Percentiles rank a stretch among this genome's conserved stretches.
Conservation (phyloP, 2,797 vertebrate species). For the Falco rusticolus region DNA sequence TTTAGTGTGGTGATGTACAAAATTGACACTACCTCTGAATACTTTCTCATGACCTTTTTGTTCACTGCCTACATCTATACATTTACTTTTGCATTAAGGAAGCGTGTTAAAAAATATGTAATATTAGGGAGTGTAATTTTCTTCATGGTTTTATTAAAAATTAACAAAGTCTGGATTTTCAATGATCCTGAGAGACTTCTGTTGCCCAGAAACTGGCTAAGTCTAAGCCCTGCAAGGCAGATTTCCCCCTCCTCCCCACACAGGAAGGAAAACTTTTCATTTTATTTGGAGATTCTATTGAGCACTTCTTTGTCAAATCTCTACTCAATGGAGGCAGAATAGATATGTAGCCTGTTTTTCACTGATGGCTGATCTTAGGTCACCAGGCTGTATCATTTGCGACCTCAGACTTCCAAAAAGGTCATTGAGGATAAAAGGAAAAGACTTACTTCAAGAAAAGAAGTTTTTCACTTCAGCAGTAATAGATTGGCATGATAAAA, state of each 20-base stretch:
- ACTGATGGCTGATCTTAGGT: neutral
- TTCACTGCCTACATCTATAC: neutral
- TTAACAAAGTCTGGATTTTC: neutral
- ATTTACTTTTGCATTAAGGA: neutral
- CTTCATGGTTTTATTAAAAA: neutral
- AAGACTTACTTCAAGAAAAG: neutral
- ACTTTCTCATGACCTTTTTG: neutral
- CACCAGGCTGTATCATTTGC: neutral
- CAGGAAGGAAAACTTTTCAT: neutral
- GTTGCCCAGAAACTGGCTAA: neutral
- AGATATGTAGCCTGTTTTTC: neutral
- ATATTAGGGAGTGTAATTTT: neutral
- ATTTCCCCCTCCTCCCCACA: neutral
- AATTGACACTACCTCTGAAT: neutral
- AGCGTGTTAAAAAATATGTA: neutral
- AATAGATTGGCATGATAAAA: constrained; percentile 14
- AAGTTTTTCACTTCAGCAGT: constrained; percentile 14
- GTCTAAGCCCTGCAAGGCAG: neutral
- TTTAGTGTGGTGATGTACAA: neutral
- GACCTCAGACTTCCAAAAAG: constrained; percentile 21
- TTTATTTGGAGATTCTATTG: neutral
- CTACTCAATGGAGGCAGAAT: neutral
- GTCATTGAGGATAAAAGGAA: constrained; percentile 39
- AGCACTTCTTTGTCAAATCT: neutral
- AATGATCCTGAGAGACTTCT: neutral